Conservation (phyloP, 2,888 invertebrate species). For the Listrodromus nycthemerus region DNA sequence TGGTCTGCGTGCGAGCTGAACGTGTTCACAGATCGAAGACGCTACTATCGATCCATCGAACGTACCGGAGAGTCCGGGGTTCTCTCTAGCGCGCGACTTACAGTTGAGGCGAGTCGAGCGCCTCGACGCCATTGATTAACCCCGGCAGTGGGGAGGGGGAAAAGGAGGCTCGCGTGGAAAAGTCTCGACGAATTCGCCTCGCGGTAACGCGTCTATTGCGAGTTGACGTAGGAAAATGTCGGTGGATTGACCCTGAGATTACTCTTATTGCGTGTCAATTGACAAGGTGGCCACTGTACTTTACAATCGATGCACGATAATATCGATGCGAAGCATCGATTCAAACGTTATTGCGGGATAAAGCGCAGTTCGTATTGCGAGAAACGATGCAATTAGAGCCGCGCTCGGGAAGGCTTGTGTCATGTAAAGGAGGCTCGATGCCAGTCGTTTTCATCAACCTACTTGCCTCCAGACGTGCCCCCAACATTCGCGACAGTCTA, state of each 20-base stretch:
- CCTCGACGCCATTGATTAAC: slow-evolving; percentile 20
- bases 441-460: slow-evolving; percentile 9
- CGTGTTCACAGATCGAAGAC: slow-evolving; percentile 12
- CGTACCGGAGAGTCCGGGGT: background rate
- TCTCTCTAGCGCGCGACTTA: slow-evolving; percentile 28
- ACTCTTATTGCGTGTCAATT: slow-evolving; percentile 3
- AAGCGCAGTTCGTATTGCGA: background rate
- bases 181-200: slow-evolving; percentile 17
- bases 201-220: background rate
- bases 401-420: background rate
- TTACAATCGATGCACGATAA: background rate
- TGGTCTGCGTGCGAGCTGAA: background rate
- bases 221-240: slow-evolving; percentile 1
- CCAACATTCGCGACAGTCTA: slow-evolving; percentile 10
- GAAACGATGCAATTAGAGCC: background rate
- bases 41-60: slow-evolving; percentile 10
- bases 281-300: background rate
- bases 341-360: background rate
- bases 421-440: slow-evolving; percentile 1
- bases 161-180: slow-evolving; percentile 2
- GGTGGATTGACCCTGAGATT: slow-evolving; percentile 19
- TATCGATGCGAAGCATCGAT: background rate
- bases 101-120: slow-evolving; percentile 10
- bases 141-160: background rate
- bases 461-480: slow-evolving; percentile 9